Base-by-base conservation (phyloP, 2,113 vertebrate species). In the Notechis scutatus region DNA sequence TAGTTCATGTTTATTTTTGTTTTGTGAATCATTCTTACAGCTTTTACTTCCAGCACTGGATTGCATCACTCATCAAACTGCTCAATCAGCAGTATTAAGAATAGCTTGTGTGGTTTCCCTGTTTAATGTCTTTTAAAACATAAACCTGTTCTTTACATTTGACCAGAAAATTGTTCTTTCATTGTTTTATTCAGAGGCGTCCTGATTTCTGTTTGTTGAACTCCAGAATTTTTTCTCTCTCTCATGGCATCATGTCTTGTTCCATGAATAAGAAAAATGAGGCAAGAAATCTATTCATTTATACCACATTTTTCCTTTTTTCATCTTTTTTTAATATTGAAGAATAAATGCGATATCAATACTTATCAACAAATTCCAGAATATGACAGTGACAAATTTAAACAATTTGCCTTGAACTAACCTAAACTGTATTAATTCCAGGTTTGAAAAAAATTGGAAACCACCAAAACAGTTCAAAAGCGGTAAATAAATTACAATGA, bases 71-170 rank as follows among this genome's bases (percentile, higher is more conserved):
- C 29, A 50, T 42, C 91, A 90, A 34, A 23, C n/a, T 93, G 29
- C 47, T 92, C 92, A 90, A 91, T 90, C 91, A 85, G 8, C 2
- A 94, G 94, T 94, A 21, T 52, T 74, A 74, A n/a, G 10, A 34
- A 64, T 23, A 34, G 21, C 26, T 24, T 45, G 3, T 42, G 21
- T 39, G 39, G n/a, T 12, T 91, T 85, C 50, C 47, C 23, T 42
- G 93, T 94, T 95, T 94, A 90, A 88, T 85, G 45, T 93, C 29
- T n/a, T 56, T 50, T 88, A 95, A 93, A 94, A 90, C 7, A 64
- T 45, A 59, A 89, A 59, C 18, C 15, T 57, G 42, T 52, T 89
- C 92, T 91, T 15, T 88, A 86, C 90, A 91, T 0, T 52, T 90
- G 92, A 74, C 23, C 59, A 89, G 92, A 93, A 92, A 94, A 3